Evolutionary conservation across 2,113 vertebrate species (phyloP).

Genomic region (Lathamus discolor): DNA sequence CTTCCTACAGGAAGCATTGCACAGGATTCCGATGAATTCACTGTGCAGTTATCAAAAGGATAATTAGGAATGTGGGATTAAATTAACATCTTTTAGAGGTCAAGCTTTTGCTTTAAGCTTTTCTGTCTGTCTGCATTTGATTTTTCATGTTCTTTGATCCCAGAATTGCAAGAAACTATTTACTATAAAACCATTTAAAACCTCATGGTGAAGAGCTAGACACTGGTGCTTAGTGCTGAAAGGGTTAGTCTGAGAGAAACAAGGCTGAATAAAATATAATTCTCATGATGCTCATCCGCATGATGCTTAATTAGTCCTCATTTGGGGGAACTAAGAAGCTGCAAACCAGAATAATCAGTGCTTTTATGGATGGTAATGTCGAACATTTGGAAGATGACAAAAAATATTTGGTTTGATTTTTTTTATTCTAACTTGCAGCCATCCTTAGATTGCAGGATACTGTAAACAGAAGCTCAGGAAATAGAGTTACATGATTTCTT

Average conservation of each 20-base stretch:
- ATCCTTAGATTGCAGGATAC: not conserved
- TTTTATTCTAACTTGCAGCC: not conserved
- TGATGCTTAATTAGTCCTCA: conserved; percentile 30
- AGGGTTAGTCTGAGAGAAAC: not conserved
- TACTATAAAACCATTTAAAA: not conserved
- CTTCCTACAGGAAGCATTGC: not conserved
- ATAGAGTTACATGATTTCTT: not conserved
- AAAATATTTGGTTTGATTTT: not conserved
- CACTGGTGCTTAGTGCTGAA: not conserved
- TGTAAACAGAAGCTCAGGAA: not conserved
- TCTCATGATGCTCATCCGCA: not conserved
- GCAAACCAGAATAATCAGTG: conserved; percentile 4
- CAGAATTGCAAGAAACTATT: not conserved
- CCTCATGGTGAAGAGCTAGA: not conserved
- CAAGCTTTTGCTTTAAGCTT: not conserved
- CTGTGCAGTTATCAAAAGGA: not conserved
- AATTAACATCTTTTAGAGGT: not conserved
- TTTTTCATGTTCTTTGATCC: not conserved
- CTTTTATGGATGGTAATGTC: not conserved
- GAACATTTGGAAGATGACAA: not conserved
- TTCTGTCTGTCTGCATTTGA: not conserved
- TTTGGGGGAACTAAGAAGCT: not conserved
- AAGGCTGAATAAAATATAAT: conserved; percentile 20
- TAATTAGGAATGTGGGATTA: not conserved
- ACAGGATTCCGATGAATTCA: not conserved